Evolutionary conservation across 2,888 invertebrate genomes (phyloP).

Genomic region (Norana najaformis): DNA sequence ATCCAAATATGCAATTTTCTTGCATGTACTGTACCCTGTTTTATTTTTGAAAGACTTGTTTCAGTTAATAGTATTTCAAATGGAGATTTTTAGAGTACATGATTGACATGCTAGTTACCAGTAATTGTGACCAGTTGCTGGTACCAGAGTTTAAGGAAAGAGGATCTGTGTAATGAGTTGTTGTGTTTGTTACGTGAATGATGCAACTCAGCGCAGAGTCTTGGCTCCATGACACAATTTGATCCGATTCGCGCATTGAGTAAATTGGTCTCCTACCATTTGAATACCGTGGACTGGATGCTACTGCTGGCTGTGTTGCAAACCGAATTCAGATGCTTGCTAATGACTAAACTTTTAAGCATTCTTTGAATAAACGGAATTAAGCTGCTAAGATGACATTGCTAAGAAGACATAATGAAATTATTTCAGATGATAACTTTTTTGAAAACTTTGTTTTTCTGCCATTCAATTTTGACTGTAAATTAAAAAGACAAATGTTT

Average conservation of each 20-base stretch:
- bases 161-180: not conserved
- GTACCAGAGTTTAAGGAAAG: not conserved
- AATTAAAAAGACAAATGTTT: not conserved
- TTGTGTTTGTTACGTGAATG: not conserved
- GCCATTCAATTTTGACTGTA: slow-evolving; percentile 13
- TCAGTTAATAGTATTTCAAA: not conserved
- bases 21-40: not conserved
- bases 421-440: not conserved
- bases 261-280: not conserved
- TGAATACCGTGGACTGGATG: not conserved
- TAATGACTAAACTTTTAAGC: not conserved
- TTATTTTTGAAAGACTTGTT: not conserved
- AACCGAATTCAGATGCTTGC: not conserved
- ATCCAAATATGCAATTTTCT: not conserved
- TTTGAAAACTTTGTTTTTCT: no score
- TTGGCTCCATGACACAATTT: not conserved
- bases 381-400: no score
- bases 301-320: not conserved
- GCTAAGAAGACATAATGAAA: not conserved
- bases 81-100: not conserved
- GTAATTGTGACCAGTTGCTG: not conserved
- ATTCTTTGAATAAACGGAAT: not conserved
- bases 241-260: not conserved
- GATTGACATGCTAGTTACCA: not conserved
- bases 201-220: not conserved